Base-by-base conservation (phyloP, 2,888 invertebrate species). In the Bombylius discolor region DNA sequence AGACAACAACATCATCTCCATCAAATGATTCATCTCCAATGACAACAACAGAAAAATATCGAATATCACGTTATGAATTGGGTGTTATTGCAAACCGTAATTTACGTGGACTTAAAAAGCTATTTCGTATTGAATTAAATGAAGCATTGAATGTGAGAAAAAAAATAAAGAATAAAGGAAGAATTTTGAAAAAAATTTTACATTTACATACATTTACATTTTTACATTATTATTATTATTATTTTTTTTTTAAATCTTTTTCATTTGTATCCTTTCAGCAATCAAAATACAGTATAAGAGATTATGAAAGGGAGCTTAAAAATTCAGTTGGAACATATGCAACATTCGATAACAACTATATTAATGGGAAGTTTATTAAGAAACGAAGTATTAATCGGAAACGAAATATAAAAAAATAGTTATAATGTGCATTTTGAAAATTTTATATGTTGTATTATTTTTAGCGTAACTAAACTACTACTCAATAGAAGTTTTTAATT, bases 51-150 rank as follows among this genome's bases (percentile, higher is more conserved):
- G 73, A 73, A 56, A 59, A 60, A 11, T 74, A 67, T 62, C 61
- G 66, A 33, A 69, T 74, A 47, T 67, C 73, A 4, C 67, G 73
- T 11, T 70, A 69, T 59, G 73, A 74, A 56, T 59, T 74, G 53
- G 74, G 73, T 4, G 65, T 66, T 11, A 71, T 74, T 52, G 58
- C 71, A 39, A 72, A 70, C 5, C 66, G 72, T 7, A 74, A 74
- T 61, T 71, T 67, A 50, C 66, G 74, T 8, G 74, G 73, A 5
- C 60, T 74, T 1, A 65, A 72, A 52, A 72, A 70, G 55, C 53
- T 74, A 57, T 65, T 68, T 11, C 63, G 66, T 54, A 65, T 65
- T 52, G 74, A 74, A 60, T 62, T 72, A 47, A 63, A 66, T 42
- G 73, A 71, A 54, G 72, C 74, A 1, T 60, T 71, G 6, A 74